phyloP scores from a whole-genome alignment of 92 coral and sea anemone genomes.

The Isaurus tuberculatus region DNA sequence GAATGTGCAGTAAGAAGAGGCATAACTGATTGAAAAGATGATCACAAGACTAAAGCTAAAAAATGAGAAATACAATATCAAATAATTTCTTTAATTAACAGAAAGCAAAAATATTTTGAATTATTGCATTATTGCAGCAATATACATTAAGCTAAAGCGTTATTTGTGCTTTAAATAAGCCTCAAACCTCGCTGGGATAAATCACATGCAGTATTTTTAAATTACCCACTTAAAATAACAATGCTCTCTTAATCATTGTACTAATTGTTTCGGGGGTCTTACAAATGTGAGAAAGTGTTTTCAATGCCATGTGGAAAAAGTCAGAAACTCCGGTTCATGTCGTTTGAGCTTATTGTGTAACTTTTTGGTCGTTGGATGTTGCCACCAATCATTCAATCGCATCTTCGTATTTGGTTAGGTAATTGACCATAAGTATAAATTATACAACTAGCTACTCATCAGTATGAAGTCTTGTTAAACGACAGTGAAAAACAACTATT shows the following conservation, averaged over 20 bases:
- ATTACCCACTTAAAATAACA: too few species aligned
- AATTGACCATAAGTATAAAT: background rate
- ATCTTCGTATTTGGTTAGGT: background rate
- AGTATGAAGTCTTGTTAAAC: background rate
- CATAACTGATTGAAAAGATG: background rate
- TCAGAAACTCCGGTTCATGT: background rate
- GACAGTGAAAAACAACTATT: background rate
- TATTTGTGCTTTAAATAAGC: background rate
- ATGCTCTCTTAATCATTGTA: too few species aligned
- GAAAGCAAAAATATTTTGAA: background rate
- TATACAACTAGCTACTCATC: background rate
- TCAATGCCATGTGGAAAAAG: background rate
- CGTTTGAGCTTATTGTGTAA: too few species aligned
- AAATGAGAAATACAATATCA: background rate
- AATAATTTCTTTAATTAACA: background rate
- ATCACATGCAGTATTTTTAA: too few species aligned
- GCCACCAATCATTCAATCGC: background rate
- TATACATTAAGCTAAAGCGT: background rate
- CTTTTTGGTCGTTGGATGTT: background rate
- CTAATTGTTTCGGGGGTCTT: too few species aligned
- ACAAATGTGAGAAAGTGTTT: too few species aligned
- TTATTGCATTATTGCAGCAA: background rate
- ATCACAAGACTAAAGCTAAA: background rate
- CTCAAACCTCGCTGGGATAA: too few species aligned
- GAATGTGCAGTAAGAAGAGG: conserved; percentile 7